A percentile compares a stretch with the other conserved stretches of the same genome.
Evolutionary conservation across 2,113 vertebrate species (phyloP).

Genomic region (Hydrolagus affinis): DNA sequence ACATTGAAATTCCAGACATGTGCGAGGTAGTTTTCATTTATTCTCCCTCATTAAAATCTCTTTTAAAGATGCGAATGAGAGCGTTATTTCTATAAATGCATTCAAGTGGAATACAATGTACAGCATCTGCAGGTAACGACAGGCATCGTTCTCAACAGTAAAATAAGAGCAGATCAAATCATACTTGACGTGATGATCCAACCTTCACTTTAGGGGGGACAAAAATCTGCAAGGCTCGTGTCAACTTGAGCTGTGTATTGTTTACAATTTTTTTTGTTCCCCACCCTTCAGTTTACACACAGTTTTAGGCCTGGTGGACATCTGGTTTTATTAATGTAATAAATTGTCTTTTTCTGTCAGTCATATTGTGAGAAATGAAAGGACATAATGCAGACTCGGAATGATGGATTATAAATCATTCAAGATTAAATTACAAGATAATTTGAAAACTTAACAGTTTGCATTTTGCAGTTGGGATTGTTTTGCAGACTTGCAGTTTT

Average conservation of each 20-base stretch:
- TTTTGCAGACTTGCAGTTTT: conserved; percentile 63
- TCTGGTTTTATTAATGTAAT: conserved; percentile 49
- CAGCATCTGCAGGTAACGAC: background rate
- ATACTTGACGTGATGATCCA: background rate
- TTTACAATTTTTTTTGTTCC: background rate
- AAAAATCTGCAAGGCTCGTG: background rate
- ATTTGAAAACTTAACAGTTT: conserved; percentile 69
- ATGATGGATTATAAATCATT: conserved; percentile 59
- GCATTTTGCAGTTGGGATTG: conserved; percentile 61
- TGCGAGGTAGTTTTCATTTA: background rate
- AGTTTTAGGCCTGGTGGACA: background rate
- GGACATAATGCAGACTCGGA: conserved; percentile 46
- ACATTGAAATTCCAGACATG: background rate
- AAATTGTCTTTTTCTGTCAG: conserved; percentile 53
- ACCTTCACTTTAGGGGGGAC: background rate
- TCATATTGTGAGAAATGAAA: conserved; percentile 50
- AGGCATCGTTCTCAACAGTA: background rate
- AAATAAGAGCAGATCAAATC: background rate
- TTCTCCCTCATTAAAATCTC: conserved; percentile 7
- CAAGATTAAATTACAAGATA: conserved; percentile 66
- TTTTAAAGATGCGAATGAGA: background rate
- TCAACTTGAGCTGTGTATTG: background rate
- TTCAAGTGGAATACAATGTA: background rate
- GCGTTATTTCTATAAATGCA: background rate
- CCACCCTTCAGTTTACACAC: background rate